Percentiles rank a stretch among this genome's conserved stretches.
phyloP scores from a whole-genome alignment of 2,888 invertebrate genomes.

The Andrena marginata region DNA sequence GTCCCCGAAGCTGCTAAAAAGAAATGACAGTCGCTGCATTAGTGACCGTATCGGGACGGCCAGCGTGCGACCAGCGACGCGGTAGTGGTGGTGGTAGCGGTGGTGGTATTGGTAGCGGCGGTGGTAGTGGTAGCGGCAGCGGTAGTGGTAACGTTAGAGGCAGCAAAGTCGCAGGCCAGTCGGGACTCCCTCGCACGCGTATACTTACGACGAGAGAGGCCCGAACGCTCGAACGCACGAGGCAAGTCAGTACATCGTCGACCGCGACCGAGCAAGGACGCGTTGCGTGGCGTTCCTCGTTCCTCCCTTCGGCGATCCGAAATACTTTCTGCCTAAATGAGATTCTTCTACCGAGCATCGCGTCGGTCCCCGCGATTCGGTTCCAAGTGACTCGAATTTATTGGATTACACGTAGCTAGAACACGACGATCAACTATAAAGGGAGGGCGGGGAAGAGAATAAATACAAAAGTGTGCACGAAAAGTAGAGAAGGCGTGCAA shows the following conservation, averaged over 20 bases:
- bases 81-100: slow-evolving; percentile 22
- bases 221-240: slow-evolving; percentile 67
- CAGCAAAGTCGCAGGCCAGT: slow-evolving; percentile 60
- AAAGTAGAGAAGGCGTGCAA: neutral
- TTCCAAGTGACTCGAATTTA: neutral
- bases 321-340: no score
- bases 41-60: slow-evolving; percentile 9
- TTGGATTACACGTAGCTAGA: neutral
- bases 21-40: neutral
- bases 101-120: neutral
- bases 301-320: neutral
- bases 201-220: slow-evolving; percentile 55
- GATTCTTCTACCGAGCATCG: no score
- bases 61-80: slow-evolving; percentile 32
- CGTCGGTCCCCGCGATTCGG: neutral
- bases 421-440: neutral
- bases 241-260: slow-evolving; percentile 78
- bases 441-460: no score
- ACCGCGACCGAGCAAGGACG: slow-evolving; percentile 66
- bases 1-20: slow-evolving; percentile 17
- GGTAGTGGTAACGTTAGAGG: slow-evolving; percentile 46
- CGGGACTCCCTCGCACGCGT: slow-evolving; percentile 72
- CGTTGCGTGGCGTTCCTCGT: neutral
- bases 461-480: neutral
- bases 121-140: neutral